A percentile compares a stretch with the other conserved stretches of the same genome.
Conservation (phyloP, 2,113 vertebrate species). For the Cinclus cinclus region DNA sequence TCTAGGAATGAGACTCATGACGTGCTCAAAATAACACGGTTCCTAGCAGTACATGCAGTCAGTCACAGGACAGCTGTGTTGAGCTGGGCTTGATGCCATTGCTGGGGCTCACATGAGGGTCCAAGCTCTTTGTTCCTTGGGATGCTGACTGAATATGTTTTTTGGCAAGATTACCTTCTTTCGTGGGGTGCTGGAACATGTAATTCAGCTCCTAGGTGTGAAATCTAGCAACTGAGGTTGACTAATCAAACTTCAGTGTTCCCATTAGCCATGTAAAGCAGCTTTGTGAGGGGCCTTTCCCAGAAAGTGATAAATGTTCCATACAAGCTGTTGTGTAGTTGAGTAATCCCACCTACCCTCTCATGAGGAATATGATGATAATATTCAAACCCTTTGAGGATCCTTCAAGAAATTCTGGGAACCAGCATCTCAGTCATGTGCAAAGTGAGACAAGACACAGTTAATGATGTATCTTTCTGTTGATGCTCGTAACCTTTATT, state of each 20-base stretch:
- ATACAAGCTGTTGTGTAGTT: not conserved
- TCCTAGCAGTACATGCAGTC: not conserved
- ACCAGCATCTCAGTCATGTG: not conserved
- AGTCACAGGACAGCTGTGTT: not conserved
- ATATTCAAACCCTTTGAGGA: not conserved
- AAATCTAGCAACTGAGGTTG: not conserved
- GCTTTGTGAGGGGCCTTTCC: not conserved
- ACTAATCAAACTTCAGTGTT: not conserved
- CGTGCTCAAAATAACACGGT: not conserved
- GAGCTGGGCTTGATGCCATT: not conserved
- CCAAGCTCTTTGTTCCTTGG: not conserved
- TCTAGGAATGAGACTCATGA: not conserved
- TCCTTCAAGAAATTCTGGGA: not conserved
- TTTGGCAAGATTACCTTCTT: not conserved
- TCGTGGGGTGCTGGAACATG: not conserved
- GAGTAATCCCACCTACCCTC: not conserved
- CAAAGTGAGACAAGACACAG: constrained; percentile 64
- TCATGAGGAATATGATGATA: not conserved
- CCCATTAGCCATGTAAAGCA: not conserved
- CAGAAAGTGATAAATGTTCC: not conserved
- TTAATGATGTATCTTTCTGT: constrained; percentile 9
- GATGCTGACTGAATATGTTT: not conserved
- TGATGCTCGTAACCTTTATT: constrained; percentile 54
- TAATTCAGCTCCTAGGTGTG: not conserved
- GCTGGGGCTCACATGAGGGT: not conserved